Evolutionary conservation across 2,797 vertebrate genomes (phyloP), one percentile per base, ranked within the genome.

Genomic region (Eupleurogrammus muticus): DNA sequence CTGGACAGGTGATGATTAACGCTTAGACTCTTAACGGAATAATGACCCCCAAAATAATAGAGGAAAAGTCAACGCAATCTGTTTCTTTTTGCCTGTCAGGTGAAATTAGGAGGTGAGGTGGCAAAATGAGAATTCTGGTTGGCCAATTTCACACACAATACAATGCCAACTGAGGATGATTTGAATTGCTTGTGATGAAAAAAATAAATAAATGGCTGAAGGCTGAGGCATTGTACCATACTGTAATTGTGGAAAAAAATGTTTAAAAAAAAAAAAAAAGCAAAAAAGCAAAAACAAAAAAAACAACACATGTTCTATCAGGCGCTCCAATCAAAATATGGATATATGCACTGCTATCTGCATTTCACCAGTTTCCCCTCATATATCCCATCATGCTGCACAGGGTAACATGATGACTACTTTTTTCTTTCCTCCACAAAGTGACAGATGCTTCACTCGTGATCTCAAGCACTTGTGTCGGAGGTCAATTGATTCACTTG

Each of bases 401-500:
- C 42, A 53, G 36, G 35, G 83, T 83, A 89, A 90, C 63, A 80
- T 28, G 80, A 90, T 66, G 62, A 82, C 70, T 46, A 4, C 46
- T 48, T 5, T 62, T n/a, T 60, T 16, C 13, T 38, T 19, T 38
- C 19, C 32, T 17, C 46, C 20, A 2, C 20, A 21, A 73, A 81
- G 82, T 79, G 84, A 86, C 90, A 91, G 90, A 90, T 88, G 90
- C 84, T 87, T 70, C 84, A 76, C 85, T 82, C 61, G 79, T 83
- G 78, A 89, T 85, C 81, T 89, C 83, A 86, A 89, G 82, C 47
- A 17, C 66, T 73, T 19, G 53, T 85, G 87, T 90, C 85, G 49
- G 71, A 87, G 91, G 88, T 89, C 89, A 87, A 92, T 91, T 89
- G 92, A 93, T 92, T 87, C 36, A 89, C 83, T 87, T 86, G 83